Conservation (phyloP, 1,140 invertebrate species). For the Drosophila funebris region DNA sequence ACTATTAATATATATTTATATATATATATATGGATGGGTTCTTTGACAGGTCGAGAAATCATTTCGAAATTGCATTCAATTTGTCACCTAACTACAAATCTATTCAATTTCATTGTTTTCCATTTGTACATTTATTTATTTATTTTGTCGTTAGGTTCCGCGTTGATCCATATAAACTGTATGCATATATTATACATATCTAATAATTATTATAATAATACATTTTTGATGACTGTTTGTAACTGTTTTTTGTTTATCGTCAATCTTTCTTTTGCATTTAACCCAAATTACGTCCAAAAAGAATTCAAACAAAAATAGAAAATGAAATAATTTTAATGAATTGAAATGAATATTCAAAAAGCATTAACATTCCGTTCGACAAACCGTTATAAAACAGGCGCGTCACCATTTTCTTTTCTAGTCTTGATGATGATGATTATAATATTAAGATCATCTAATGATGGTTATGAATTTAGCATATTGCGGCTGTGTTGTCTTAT, state of each 20-base stretch:
- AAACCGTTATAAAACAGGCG: conserved; percentile 43
- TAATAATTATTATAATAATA: conserved; percentile 57
- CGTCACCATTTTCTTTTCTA: conserved; percentile 65
- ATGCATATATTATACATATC: conserved; percentile 60
- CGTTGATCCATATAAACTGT: conserved; percentile 61
- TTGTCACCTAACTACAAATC: conserved; percentile 35
- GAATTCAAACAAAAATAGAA: conserved; percentile 1
- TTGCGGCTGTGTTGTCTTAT: conserved; percentile 81
- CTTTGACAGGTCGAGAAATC: conserved; percentile 25
- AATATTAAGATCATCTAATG: conserved; percentile 36
- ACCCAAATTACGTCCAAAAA: conserved; percentile 41
- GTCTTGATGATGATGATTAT: conserved; percentile 65
- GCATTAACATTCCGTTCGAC: conserved; percentile 29
- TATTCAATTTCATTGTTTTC: conserved; percentile 16
- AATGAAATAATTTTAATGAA: conserved; percentile 22
- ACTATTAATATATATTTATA: not conserved
- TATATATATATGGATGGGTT: conserved; percentile 17
- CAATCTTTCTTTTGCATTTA: conserved; percentile 58
- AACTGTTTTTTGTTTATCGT: conserved; percentile 43
- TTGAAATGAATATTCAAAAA: conserved; percentile 40
- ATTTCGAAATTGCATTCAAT: conserved; percentile 33
- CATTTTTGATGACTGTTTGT: conserved; percentile 65
- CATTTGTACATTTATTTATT: conserved; percentile 15
- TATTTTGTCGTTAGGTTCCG: conserved; percentile 48
- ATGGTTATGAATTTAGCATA: conserved; percentile 73